Conservation (phyloP, 2,113 vertebrate genomes). For the Hemiscyllium ocellatum region DNA sequence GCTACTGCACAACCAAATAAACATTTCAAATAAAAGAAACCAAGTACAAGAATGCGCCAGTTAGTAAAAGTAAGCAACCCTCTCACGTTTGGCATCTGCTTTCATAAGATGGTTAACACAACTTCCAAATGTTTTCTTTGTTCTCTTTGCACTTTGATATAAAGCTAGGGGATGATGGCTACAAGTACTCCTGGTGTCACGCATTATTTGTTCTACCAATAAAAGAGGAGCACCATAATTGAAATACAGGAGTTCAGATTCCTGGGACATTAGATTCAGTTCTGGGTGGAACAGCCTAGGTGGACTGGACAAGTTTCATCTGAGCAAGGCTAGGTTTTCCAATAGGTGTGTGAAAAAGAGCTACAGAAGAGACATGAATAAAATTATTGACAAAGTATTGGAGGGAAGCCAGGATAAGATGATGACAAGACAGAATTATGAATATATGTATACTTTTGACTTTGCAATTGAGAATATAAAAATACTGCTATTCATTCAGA, state of each 20-base stretch:
- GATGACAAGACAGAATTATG: neutral
- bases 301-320: neutral
- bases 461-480: neutral
- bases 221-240: neutral
- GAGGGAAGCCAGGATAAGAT: neutral
- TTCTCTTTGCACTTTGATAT: neutral
- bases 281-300: neutral
- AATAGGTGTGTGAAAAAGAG: neutral
- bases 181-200: neutral
- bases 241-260: neutral
- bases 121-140: neutral
- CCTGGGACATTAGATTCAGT: neutral
- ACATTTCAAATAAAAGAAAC: neutral
- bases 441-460: neutral
- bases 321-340: neutral
- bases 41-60: neutral
- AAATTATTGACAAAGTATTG: neutral
- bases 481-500: neutral
- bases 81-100: neutral
- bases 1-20: slow-evolving; percentile 40
- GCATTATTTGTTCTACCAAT: neutral
- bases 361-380: neutral
- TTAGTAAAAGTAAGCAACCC: neutral
- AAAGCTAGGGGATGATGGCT: neutral
- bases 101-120: neutral